Conservation (phyloP, 2,797 vertebrate genomes). For the Channallabes apus region DNA sequence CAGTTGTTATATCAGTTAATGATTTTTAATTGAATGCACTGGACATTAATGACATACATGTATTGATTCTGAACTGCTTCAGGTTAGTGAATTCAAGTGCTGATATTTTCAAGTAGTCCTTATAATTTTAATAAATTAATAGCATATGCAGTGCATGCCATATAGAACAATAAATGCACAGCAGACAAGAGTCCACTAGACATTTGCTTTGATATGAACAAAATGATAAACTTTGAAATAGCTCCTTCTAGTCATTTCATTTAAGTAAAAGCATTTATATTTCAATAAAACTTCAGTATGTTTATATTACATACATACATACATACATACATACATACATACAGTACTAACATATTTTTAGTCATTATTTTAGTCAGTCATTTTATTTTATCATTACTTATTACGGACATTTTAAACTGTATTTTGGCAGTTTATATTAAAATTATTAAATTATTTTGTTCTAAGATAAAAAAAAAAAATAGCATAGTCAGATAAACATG, state of each 20-base stretch:
- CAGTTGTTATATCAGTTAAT: constrained; percentile 23
- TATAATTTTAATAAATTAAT: constrained; percentile 20
- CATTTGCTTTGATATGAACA: neutral
- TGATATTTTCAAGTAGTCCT: constrained; percentile 31
- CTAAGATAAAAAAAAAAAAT: neutral
- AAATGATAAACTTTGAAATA: constrained; percentile 11
- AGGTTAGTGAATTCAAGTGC: constrained; percentile 15
- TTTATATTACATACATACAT: neutral
- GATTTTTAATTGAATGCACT: constrained; percentile 8
- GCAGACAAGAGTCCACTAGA: constrained; percentile 12
- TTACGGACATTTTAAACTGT: neutral
- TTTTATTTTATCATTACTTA: neutral
- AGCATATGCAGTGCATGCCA: constrained; percentile 5
- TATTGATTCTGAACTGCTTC: neutral
- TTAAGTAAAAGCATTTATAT: neutral
- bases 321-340: too few species aligned
- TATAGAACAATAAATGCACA: neutral
- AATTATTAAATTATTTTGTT: neutral
- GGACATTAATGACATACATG: constrained; percentile 14
- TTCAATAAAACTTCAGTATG: neutral
- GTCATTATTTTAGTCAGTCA: too few species aligned
- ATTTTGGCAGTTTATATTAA: neutral
- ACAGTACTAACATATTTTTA: too few species aligned
- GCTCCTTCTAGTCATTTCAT: neutral
- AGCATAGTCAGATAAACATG: neutral